These are phyloP conservation scores for Callospermophilus lateralis DNA, from an alignment of 2,113 vertebrate genomes.

Conservation along the genomic window DNA sequence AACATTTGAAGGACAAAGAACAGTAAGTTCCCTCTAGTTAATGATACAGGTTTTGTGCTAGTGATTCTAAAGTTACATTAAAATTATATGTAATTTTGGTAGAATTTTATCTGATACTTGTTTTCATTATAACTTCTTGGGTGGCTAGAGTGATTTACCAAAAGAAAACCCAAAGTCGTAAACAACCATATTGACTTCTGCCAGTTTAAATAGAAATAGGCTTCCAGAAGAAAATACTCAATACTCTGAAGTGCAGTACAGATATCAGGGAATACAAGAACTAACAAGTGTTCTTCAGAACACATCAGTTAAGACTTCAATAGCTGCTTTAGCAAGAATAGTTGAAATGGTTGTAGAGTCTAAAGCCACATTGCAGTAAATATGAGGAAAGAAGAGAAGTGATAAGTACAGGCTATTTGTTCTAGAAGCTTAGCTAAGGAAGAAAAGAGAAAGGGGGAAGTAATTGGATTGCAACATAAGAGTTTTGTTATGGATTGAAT, in stretches of 20 bases:
- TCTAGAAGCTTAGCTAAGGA: background rate
- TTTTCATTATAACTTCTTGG: background rate
- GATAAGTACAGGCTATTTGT: background rate
- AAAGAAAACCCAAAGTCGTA: conserved; percentile 16
- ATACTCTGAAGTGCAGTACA: background rate
- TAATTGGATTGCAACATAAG: background rate
- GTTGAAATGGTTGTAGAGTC: background rate
- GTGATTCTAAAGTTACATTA: background rate
- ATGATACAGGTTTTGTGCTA: background rate
- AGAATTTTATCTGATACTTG: conserved; percentile 31
- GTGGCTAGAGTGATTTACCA: background rate
- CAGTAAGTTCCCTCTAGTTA: background rate
- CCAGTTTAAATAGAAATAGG: background rate
- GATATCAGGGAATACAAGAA: background rate
- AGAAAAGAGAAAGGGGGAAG: background rate
- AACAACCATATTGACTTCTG: background rate
- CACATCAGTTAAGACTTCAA: background rate
- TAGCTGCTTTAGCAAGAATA: background rate
- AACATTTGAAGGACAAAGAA: background rate
- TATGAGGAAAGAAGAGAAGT: background rate
- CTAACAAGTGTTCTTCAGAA: background rate
- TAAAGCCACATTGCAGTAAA: background rate
- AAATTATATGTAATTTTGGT: background rate
- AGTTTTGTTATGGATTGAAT: background rate
- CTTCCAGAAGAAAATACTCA: background rate